phyloP scores from a whole-genome alignment of 2,888 invertebrate species.

The Crioceris asparagi region DNA sequence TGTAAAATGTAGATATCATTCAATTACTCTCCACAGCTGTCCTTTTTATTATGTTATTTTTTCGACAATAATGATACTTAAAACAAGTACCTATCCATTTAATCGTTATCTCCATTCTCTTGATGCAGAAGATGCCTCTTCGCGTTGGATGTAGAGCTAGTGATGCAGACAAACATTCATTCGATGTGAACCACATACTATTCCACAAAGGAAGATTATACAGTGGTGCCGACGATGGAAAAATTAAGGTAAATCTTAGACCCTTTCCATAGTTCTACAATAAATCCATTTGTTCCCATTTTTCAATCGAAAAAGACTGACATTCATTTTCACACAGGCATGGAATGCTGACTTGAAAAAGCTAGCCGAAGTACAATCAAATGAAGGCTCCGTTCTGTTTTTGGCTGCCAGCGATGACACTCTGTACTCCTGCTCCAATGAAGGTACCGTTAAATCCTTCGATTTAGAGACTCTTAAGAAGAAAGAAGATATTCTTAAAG shows the following conservation, averaged over 20 bases:
- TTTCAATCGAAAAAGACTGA: background rate
- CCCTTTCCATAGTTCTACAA: no score
- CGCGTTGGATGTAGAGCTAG: slow-evolving; percentile 30
- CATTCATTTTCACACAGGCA: slow-evolving; percentile 36
- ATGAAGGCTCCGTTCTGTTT: slow-evolving; percentile 50
- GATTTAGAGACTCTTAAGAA: slow-evolving; percentile 36
- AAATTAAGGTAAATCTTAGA: slow-evolving; percentile 43
- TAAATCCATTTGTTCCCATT: background rate
- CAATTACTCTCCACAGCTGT: no score
- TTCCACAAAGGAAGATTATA: slow-evolving; percentile 38
- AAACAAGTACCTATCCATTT: no score
- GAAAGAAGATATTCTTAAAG: slow-evolving; percentile 28
- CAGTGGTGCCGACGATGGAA: slow-evolving; percentile 42
- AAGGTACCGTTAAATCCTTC: slow-evolving; percentile 52
- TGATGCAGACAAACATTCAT: slow-evolving; percentile 36
- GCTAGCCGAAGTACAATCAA: slow-evolving; percentile 42
- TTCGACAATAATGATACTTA: no score
- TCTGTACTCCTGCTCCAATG: slow-evolving; percentile 52
- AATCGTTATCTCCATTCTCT: background rate
- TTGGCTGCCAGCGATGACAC: slow-evolving; percentile 44
- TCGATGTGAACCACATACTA: slow-evolving; percentile 37
- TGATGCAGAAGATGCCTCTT: slow-evolving; percentile 24
- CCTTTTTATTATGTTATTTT: no score
- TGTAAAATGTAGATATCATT: no score
- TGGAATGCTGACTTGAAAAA: slow-evolving; percentile 40